phyloP scores from a whole-genome alignment of 2,888 invertebrate species.

The Empis livida region DNA sequence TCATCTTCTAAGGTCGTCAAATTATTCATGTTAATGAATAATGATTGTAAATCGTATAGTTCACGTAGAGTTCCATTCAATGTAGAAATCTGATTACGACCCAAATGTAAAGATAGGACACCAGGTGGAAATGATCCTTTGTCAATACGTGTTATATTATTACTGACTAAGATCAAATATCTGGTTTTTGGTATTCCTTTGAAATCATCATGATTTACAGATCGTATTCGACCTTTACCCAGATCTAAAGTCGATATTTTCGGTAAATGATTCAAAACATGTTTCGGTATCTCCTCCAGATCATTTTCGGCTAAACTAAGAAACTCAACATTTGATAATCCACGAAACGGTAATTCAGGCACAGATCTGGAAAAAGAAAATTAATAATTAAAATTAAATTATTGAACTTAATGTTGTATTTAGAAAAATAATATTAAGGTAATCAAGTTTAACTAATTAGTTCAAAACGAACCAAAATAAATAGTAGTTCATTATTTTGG shows the following conservation, averaged over 20 bases:
- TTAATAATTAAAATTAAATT: too few relatives aligned
- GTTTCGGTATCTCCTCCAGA: constrained; percentile 59
- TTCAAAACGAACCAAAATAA: too few relatives aligned
- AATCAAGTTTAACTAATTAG: too few relatives aligned
- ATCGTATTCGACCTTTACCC: constrained; percentile 63
- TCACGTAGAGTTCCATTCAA: constrained; percentile 68
- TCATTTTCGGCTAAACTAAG: constrained; percentile 72
- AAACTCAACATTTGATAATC: constrained; percentile 57
- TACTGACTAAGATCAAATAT: constrained; percentile 59
- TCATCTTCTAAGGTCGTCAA: constrained; percentile 62
- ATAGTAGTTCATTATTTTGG: too few relatives aligned
- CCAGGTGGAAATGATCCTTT: constrained; percentile 55
- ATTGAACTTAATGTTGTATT: neutral
- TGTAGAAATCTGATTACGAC: constrained; percentile 55
- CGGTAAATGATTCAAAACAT: constrained; percentile 61
- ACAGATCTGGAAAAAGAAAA: constrained; percentile 45
- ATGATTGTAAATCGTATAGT: constrained; percentile 58
- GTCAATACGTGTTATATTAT: constrained; percentile 60
- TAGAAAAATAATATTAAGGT: constrained; percentile 2
- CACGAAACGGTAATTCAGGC: constrained; percentile 60
- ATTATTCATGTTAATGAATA: constrained; percentile 66
- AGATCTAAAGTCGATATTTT: constrained; percentile 69
- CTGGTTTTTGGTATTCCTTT: constrained; percentile 55
- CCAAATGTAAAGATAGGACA: constrained; percentile 57
- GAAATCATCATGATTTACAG: constrained; percentile 61